Base-by-base conservation (phyloP, 2,888 invertebrate species). In the Cryptocheilus praepositus region DNA sequence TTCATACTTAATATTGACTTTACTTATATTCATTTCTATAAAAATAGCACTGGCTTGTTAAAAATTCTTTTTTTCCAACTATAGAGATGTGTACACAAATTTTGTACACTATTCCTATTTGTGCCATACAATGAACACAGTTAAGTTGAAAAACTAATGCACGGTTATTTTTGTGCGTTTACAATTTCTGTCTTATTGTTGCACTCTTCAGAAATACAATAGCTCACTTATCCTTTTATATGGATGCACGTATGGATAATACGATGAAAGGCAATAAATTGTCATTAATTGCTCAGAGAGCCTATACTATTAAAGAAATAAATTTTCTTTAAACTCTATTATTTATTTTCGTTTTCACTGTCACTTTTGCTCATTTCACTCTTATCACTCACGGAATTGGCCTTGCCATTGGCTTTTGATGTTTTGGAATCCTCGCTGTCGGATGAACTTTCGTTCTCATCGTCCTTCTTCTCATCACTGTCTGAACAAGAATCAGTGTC, bases 321-420 rank as follows among this genome's bases (percentile, higher is more conserved):
- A n/a, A 36, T 7, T 36, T 4, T 36, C 8, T 11, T 36, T 36
- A 36, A 1, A 8, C 13, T 11, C 36, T 36, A 36, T 36, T 11
- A 7, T 36, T 36, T 36, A 36, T 11, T 36, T 36, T 36, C 19
- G 8, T 83, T 79, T n/a, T 85, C 87, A 74, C 85, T 85, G 13
- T 85, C 86, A 74, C 83, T 85, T 55, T 83, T 83, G 64, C 83
- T 85, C 0, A 76, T 80, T 25, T 84, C 81, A 61, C 83, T 85
- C 67, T 84, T 83, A 8, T 82, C 80, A 64, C 80, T 84, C 3
- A 71, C 69, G 13, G 36, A 83, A 60, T 79, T 75, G 13, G 74
- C 68, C 61, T 83, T 85, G 46, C 86, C 85, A 63, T 88, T 86
- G 13, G 83, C 79, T 51, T 86, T 83, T 3, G 78, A 72, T 18